These are phyloP conservation scores for Porites rus DNA, from an alignment of 92 coral and sea anemone genomes.

Conservation along the genomic window DNA sequence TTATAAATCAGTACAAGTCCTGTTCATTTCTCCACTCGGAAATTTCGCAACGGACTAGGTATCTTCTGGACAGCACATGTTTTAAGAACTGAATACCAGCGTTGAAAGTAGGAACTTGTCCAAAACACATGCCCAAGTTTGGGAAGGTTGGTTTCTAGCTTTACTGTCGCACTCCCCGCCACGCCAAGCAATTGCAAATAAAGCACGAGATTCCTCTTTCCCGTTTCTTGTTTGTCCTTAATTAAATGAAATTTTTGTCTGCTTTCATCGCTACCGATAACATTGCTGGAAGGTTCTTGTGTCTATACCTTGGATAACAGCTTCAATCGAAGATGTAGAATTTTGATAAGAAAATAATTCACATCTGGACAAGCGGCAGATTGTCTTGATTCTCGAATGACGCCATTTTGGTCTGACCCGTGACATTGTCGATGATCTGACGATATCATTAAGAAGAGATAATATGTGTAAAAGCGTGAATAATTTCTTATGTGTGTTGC, in stretches of 20 bases:
- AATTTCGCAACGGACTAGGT: neutral
- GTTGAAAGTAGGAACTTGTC: conserved; percentile 15
- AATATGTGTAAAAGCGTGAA: neutral
- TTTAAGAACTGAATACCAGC: neutral
- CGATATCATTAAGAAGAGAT: conserved; percentile 35
- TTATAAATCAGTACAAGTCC: neutral
- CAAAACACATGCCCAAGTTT: conserved; percentile 21
- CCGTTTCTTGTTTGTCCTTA: neutral
- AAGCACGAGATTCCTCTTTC: neutral
- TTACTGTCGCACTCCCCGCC: no score
- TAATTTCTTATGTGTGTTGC: neutral
- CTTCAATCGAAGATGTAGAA: conserved; percentile 9
- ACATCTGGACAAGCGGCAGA: conserved; percentile 28
- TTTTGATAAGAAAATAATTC: conserved; percentile 9
- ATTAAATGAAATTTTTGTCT: neutral
- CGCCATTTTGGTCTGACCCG: conserved; percentile 14
- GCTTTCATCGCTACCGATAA: neutral
- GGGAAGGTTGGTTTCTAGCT: conserved; percentile 16
- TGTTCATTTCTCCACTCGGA: no score
- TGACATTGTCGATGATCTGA: conserved; percentile 14
- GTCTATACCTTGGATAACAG: neutral
- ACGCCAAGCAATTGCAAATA: neutral
- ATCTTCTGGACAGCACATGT: conserved; percentile 17
- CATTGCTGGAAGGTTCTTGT: conserved; percentile 13
- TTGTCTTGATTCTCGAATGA: conserved; percentile 9